phyloP scores from a whole-genome alignment of 2,113 vertebrate species.

The Delphinapterus leucas region DNA sequence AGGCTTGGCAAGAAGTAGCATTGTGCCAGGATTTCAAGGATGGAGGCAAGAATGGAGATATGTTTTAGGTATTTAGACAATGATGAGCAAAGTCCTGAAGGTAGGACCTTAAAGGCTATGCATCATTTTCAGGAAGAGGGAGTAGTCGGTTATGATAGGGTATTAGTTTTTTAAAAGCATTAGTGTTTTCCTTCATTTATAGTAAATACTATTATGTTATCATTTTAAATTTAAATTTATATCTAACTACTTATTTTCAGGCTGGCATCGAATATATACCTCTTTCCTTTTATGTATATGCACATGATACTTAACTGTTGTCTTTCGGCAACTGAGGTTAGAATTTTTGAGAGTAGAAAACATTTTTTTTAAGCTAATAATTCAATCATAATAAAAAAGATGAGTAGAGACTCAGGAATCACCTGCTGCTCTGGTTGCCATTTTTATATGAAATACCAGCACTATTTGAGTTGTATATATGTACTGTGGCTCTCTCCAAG shows the following conservation, averaged over 20 bases:
- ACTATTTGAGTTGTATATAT: background rate
- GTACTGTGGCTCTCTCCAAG: background rate
- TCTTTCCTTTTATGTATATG: background rate
- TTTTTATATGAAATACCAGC: background rate
- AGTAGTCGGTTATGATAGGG: background rate
- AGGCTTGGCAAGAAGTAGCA: background rate
- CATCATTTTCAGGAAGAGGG: background rate
- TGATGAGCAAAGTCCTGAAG: background rate
- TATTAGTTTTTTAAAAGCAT: background rate
- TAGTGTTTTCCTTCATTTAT: background rate
- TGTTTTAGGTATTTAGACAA: background rate
- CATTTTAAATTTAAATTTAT: background rate
- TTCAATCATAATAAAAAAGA: background rate
- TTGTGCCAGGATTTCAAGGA: background rate
- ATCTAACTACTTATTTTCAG: background rate
- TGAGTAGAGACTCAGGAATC: background rate
- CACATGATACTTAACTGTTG: background rate
- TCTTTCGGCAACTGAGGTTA: background rate
- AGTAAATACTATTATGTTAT: background rate
- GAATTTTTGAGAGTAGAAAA: background rate
- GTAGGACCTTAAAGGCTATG: background rate
- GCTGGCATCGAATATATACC: background rate
- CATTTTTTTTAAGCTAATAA: background rate
- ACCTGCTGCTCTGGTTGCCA: background rate
- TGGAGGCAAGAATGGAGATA: background rate